phyloP scores from a whole-genome alignment of 1,140 invertebrate genomes.

The Scaptomyza montana region DNA sequence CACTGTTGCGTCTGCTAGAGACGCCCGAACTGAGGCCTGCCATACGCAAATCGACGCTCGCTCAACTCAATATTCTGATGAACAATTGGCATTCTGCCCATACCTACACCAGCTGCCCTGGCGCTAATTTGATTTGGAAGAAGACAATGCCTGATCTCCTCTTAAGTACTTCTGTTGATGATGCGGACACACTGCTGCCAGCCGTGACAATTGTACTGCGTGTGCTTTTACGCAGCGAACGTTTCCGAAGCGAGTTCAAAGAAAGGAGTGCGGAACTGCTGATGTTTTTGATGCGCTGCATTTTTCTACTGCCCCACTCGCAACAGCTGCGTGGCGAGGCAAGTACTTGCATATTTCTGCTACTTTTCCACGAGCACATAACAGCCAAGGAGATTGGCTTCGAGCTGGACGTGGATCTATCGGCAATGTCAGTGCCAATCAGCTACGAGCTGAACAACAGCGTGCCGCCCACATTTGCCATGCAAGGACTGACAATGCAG shows the following conservation, averaged over 20 bases:
- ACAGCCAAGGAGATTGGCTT: slow-evolving; percentile 25
- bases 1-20: slow-evolving; percentile 55
- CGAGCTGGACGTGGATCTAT: slow-evolving; percentile 38
- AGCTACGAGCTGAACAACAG: slow-evolving; percentile 13
- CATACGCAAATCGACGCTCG: slow-evolving; percentile 67
- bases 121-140: slow-evolving; percentile 16
- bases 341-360: slow-evolving; percentile 58
- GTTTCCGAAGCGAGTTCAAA: slow-evolving; percentile 42
- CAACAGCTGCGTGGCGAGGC: slow-evolving; percentile 43
- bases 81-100: slow-evolving; percentile 56
- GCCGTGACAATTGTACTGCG: slow-evolving; percentile 62
- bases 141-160: slow-evolving; percentile 25
- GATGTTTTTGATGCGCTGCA: slow-evolving; percentile 49
- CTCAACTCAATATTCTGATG: slow-evolving; percentile 72
- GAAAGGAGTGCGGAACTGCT: slow-evolving; percentile 41
- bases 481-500: slow-evolving; percentile 31
- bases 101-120: not conserved
- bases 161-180: slow-evolving; percentile 24
- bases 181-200: slow-evolving; percentile 52
- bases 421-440: slow-evolving; percentile 50
- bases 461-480: not conserved
- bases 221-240: slow-evolving; percentile 44
- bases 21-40: slow-evolving; percentile 52
- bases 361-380: slow-evolving; percentile 55
- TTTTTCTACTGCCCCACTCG: slow-evolving; percentile 49